phyloP scores from a whole-genome alignment of 1,140 invertebrate species.

The Ceratosolen solmsi region DNA sequence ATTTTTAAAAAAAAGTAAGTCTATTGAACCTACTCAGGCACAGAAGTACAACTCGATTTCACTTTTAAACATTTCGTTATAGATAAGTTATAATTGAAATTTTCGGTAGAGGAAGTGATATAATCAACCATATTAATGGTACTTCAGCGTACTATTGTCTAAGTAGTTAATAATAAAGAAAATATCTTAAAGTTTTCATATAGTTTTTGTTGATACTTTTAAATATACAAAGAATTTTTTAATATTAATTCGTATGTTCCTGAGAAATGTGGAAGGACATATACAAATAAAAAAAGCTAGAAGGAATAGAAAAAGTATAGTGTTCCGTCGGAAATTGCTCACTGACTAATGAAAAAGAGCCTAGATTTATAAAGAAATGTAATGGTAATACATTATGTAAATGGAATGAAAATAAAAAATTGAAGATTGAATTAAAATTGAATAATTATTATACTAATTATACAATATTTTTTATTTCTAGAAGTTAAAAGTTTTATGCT shows the following conservation, averaged over 20 bases:
- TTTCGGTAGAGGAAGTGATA: not conserved
- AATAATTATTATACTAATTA: not conserved
- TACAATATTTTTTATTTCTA: not conserved
- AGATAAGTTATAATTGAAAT: not conserved
- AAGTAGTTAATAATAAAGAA: not conserved
- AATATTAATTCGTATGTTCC: not conserved
- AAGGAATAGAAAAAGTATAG: not conserved
- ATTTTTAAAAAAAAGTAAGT: constrained; percentile 9
- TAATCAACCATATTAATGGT: not conserved
- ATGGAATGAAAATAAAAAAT: not conserved
- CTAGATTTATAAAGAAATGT: not conserved
- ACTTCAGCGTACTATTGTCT: not conserved
- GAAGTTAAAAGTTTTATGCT: too few species aligned
- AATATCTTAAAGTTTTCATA: not conserved
- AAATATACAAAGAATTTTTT: not conserved
- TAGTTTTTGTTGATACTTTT: not conserved
- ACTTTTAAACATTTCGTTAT: too few species aligned
- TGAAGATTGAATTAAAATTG: not conserved
- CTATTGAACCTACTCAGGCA: constrained; percentile 32
- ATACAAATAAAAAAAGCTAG: not conserved
- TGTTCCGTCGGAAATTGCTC: not conserved
- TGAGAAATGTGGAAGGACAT: not conserved
- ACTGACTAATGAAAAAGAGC: not conserved
- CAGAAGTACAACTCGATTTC: constrained; percentile 23
- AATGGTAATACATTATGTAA: not conserved